Percentiles rank a stretch among this genome's conserved stretches.
phyloP scores from a whole-genome alignment of 2,797 vertebrate species.

The Platyrinchus mystaceus region DNA sequence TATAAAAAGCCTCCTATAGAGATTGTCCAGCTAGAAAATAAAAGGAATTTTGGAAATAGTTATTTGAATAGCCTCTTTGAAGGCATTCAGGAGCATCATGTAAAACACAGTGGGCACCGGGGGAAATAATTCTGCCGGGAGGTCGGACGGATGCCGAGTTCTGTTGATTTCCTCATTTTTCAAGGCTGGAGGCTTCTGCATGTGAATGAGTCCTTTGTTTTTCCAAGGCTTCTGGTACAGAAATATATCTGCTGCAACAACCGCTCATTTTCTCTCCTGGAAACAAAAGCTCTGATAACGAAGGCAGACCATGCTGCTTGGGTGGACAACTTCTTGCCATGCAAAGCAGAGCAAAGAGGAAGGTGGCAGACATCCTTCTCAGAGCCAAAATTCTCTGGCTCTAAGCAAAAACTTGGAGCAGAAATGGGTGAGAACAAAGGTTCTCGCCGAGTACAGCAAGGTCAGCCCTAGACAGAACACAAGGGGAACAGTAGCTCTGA shows the following conservation, averaged over 20 bases:
- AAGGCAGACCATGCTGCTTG: neutral
- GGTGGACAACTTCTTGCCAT: neutral
- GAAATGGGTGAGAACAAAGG: neutral
- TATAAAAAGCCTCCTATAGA: constrained; percentile 10
- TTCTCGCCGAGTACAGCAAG: neutral
- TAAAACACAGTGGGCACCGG: constrained; percentile 19
- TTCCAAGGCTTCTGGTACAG: constrained; percentile 30
- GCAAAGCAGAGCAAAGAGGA: neutral
- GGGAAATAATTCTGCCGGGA: constrained; percentile 31
- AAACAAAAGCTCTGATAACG: neutral
- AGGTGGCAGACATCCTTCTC: neutral
- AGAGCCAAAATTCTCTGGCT: neutral
- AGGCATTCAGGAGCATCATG: constrained; percentile 12
- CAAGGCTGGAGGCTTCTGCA: constrained; percentile 38
- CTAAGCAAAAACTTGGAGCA: neutral
- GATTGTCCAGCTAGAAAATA: constrained; percentile 13
- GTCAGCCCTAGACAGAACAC: neutral
- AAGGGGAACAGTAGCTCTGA: neutral
- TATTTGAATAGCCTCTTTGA: constrained; percentile 13
- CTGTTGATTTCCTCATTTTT: constrained; percentile 49
- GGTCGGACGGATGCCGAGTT: neutral
- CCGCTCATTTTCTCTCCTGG: neutral
- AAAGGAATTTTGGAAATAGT: constrained; percentile 31
- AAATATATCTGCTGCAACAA: constrained; percentile 28
- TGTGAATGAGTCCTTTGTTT: constrained; percentile 40